Percentiles rank a stretch among this genome's conserved stretches.
Conservation (phyloP, 2,797 vertebrate genomes). For the Hyperoplus immaculatus region DNA sequence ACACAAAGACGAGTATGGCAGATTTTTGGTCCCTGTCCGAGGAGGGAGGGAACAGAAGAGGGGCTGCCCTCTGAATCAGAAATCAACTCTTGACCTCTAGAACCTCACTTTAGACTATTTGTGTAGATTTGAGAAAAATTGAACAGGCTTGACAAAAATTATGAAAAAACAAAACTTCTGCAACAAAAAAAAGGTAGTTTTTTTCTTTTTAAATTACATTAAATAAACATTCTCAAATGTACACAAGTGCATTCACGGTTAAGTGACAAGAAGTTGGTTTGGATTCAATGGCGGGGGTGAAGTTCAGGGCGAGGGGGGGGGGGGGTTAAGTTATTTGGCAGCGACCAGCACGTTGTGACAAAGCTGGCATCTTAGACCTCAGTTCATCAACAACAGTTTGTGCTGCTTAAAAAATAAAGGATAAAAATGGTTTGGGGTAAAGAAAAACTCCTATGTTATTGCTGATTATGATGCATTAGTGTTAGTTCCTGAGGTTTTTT, state of each 20-base stretch:
- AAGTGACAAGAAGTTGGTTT: constrained; percentile 65
- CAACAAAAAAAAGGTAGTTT: constrained; percentile 20
- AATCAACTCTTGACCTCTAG: constrained; percentile 60
- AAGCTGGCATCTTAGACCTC: constrained; percentile 52
- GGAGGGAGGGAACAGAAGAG: constrained; percentile 65
- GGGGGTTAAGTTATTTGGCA: constrained; percentile 69
- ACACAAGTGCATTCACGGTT: constrained; percentile 72
- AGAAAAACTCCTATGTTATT: constrained; percentile 65
- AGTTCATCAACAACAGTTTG: constrained; percentile 29
- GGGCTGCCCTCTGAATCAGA: constrained; percentile 64
- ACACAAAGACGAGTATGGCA: constrained; percentile 82
- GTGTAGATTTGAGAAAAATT: constrained; percentile 70
- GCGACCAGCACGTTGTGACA: constrained; percentile 58
- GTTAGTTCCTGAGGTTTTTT: constrained; percentile 75
- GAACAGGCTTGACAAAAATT: constrained; percentile 13
- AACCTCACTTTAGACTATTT: constrained; percentile 40
- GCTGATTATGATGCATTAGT: constrained; percentile 67
- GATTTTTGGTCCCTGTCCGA: constrained; percentile 84
- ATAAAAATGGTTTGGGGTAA: constrained; percentile 16
- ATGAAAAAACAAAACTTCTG: constrained; percentile 4
- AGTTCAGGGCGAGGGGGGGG: neutral
- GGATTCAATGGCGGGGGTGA: constrained; percentile 52
- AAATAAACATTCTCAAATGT: constrained; percentile 76
- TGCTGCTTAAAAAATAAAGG: constrained; percentile 54
- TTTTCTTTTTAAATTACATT: constrained; percentile 66